A percentile compares a stretch with the other conserved stretches of the same genome.
phyloP scores from a whole-genome alignment of 2,113 vertebrate species.

The Stigmatopora nigra region DNA sequence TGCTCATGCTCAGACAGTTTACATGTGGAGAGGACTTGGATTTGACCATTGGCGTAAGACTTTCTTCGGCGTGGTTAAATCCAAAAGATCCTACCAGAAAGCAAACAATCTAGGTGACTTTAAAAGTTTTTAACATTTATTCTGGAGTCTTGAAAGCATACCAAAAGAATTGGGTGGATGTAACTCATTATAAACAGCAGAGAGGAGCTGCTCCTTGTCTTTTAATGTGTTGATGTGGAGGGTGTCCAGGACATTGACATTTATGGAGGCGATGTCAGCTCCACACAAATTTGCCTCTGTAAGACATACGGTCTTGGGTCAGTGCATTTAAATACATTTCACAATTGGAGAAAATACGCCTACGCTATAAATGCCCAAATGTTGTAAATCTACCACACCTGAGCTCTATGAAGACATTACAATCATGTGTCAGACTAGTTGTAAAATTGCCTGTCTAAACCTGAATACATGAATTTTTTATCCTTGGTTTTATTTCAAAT shows the following conservation, averaged over 20 bases:
- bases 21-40: constrained; percentile 50
- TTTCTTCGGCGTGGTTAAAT: constrained; percentile 36
- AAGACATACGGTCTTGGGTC: constrained; percentile 11
- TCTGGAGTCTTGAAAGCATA: constrained; percentile 21
- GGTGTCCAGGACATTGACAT: constrained; percentile 54
- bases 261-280: constrained; percentile 62
- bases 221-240: constrained; percentile 60
- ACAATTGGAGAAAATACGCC: background rate
- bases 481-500: background rate
- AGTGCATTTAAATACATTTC: too few relatives aligned
- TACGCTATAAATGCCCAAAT: background rate
- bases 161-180: constrained; percentile 61
- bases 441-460: background rate
- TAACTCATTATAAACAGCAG: constrained; percentile 66
- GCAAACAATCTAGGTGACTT: background rate
- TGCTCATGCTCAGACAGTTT: constrained; percentile 38
- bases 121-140: background rate
- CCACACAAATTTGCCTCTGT: constrained; percentile 66
- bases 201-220: constrained; percentile 65
- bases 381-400: background rate
- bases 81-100: constrained; percentile 35
- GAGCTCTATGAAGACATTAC: background rate
- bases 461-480: background rate
- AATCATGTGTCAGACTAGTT: too few relatives aligned
- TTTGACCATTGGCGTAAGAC: constrained; percentile 50